phyloP scores from a whole-genome alignment of 2,113 vertebrate genomes.

The Aepyceros melampus region DNA sequence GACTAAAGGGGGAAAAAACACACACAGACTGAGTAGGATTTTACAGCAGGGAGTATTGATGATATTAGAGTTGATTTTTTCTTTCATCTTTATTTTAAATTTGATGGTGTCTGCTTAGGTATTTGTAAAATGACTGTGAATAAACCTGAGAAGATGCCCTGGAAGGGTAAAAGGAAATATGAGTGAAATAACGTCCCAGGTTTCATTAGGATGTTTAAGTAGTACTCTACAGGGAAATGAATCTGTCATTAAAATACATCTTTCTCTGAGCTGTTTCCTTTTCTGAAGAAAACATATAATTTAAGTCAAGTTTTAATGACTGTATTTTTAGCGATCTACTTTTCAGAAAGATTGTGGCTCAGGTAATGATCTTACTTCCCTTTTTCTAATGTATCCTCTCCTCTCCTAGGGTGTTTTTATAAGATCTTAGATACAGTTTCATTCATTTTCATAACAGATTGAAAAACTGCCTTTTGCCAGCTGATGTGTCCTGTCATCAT shows the following conservation, averaged over 20 bases:
- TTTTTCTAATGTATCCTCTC: not conserved
- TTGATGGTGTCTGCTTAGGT: conserved; percentile 68
- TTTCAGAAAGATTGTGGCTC: not conserved
- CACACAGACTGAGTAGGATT: conserved; percentile 23
- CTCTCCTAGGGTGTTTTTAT: not conserved
- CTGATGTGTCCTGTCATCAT: not conserved
- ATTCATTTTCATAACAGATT: not conserved
- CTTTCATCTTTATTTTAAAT: conserved; percentile 72
- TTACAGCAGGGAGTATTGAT: conserved; percentile 57
- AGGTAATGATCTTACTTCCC: not conserved
- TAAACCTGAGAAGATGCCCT: conserved; percentile 34
- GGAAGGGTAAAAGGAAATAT: conserved; percentile 61
- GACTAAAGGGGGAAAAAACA: conserved; percentile 54
- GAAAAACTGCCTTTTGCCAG: not conserved
- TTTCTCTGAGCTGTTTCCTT: conserved; percentile 25
- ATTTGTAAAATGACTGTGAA: conserved; percentile 52
- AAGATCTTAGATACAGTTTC: not conserved
- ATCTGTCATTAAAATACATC: conserved; percentile 49
- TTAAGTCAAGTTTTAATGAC: conserved; percentile 45
- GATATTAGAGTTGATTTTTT: conserved; percentile 53
- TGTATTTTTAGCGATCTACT: conserved; percentile 8
- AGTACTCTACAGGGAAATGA: conserved; percentile 44
- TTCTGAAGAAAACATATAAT: conserved; percentile 34
- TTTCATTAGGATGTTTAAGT: conserved; percentile 54
- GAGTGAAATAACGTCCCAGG: conserved; percentile 37